phyloP scores from a whole-genome alignment of 2,888 invertebrate genomes.

The Acrobasis repandana region DNA sequence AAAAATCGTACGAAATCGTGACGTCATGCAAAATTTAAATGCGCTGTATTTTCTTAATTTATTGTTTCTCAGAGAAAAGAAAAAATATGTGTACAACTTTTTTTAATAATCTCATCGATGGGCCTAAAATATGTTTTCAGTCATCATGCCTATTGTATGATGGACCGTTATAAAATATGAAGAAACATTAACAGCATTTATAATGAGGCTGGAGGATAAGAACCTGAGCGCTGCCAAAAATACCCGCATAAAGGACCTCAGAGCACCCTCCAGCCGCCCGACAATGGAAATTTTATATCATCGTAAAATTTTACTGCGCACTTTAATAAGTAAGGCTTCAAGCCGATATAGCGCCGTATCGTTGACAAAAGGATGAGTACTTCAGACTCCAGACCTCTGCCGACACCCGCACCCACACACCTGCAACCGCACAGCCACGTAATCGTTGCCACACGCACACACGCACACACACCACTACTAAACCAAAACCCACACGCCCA shows the following conservation, averaged over 20 bases:
- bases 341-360: slow-evolving; percentile 75
- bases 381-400: slow-evolving; percentile 42
- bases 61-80: too few species aligned
- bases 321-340: slow-evolving; percentile 78
- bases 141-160: neutral
- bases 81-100: too few species aligned
- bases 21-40: too few species aligned
- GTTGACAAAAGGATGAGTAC: slow-evolving; percentile 78
- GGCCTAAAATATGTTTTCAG: too few species aligned
- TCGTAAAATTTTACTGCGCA: slow-evolving; percentile 73
- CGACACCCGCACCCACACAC: slow-evolving; percentile 60
- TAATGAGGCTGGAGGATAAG: slow-evolving; percentile 33
- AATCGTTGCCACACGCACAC: slow-evolving; percentile 53
- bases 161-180: neutral
- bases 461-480: slow-evolving; percentile 58
- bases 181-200: slow-evolving; percentile 5
- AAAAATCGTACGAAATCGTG: too few species aligned
- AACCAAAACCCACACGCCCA: slow-evolving; percentile 76
- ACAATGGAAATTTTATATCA: slow-evolving; percentile 72
- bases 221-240: slow-evolving; percentile 41
- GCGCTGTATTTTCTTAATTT: too few species aligned
- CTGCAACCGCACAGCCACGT: slow-evolving; percentile 59
- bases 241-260: slow-evolving; percentile 52
- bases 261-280: slow-evolving; percentile 53
- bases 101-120: too few species aligned